Base-by-base conservation (phyloP, 2,113 vertebrate species). In the Coregonus clupeaformis region DNA sequence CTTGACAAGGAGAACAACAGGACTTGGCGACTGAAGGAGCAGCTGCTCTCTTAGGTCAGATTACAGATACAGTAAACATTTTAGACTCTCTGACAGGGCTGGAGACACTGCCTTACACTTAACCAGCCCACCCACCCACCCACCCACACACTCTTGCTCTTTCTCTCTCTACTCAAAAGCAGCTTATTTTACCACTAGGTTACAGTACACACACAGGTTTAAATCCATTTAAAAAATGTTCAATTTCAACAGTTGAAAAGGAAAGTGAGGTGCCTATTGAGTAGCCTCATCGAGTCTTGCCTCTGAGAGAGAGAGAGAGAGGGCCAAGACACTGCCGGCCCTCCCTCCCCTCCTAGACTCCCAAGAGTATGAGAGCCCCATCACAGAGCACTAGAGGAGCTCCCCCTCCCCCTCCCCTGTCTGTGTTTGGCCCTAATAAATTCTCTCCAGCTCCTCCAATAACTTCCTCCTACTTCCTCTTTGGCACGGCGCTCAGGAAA, bases 381-480 rank as follows among this genome's bases (percentile, higher is more conserved):
- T 81, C 76, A 77, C 24, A 49, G 70, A 62, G 57, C 49, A 18
- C 59, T 69, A 55, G 57, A 11, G 57, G n/a, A 60, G 20, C 57
- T 60, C n/a, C n/a, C 76, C 71, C 69, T 63, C 69, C 60, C 84
- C 80, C 83, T 85, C 72, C 73, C 67, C 74, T 68, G 79, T 87
- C 85, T 88, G 81, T 83, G 64, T 78, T 91, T 86, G 89, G 90
- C 89, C 36, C 49, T 84, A 92, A 94, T 93, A 94, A 92, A 93
- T 90, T 91, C 88, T 86, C 66, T 80, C 80, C 91, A 89, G 92
- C 94, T 93, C 91, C 93, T 92, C 93, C 92, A 94, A 96, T 95
- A 93, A 89, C 95, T 98, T 98, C 96, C 96, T 95, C 94, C 94
- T 93, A 94, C 93, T 94, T 95, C 91, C 90, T 93, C 92, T 93